Percentiles rank a stretch among this genome's conserved stretches.
Conservation (phyloP, 2,888 invertebrate genomes). For the Luperina nickerlii region DNA sequence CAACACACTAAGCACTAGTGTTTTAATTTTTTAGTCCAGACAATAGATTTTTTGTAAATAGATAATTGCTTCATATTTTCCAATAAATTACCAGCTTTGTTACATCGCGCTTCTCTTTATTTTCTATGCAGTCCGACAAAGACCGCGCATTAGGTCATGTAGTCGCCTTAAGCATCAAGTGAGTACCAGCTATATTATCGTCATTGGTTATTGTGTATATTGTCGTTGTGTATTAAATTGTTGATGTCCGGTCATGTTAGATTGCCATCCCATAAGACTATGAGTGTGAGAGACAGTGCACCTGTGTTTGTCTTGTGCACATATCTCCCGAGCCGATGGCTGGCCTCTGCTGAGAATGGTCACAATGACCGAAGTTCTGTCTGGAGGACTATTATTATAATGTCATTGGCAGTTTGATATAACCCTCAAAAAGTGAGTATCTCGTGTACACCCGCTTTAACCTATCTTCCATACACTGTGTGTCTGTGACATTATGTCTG, state of each 20-base stretch:
- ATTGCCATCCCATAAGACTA: neutral
- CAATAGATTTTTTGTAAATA: too few relatives aligned
- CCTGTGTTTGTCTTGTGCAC: neutral
- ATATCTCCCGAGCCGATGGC: too few relatives aligned
- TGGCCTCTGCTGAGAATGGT: too few relatives aligned
- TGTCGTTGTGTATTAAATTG: neutral
- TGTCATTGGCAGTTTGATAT: neutral
- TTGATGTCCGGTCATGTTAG: neutral
- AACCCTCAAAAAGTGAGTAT: neutral
- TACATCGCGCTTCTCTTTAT: too few relatives aligned
- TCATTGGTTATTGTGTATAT: neutral
- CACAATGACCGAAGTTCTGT: neutral
- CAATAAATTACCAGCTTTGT: too few relatives aligned
- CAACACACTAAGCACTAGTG: too few relatives aligned
- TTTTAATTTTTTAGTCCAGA: too few relatives aligned
- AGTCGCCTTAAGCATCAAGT: neutral
- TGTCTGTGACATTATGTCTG: conserved; percentile 32
- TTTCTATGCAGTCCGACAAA: too few relatives aligned
- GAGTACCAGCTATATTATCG: neutral
- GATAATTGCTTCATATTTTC: too few relatives aligned
- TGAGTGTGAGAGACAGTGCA: neutral
- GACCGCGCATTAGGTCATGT: too few relatives aligned
- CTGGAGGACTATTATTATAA: neutral
- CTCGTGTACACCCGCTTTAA: neutral
- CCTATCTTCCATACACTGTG: neutral